Percentiles rank a stretch among this genome's conserved stretches.
These are phyloP conservation scores for Xenus cinereus DNA, from an alignment of 2,113 vertebrate genomes.

Conservation along the genomic window DNA sequence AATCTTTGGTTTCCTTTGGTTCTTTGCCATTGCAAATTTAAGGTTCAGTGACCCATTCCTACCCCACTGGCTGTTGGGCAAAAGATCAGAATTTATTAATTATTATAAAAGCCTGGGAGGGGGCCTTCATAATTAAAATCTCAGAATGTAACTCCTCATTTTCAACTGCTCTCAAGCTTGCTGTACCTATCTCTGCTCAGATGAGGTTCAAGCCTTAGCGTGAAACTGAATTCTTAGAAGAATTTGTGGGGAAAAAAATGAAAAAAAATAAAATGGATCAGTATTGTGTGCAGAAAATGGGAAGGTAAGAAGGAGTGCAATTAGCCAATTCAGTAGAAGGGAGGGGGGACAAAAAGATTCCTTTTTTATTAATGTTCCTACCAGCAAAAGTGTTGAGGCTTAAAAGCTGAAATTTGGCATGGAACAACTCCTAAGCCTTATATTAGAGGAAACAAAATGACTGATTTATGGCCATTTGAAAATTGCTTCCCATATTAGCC, in stretches of 20 bases:
- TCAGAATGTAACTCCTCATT: not conserved
- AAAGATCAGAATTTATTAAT: slow-evolving; percentile 19
- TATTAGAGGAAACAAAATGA: slow-evolving; percentile 33
- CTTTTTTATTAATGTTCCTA: not conserved
- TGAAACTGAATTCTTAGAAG: not conserved
- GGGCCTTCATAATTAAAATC: not conserved
- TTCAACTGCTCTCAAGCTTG: not conserved
- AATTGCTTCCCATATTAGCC: slow-evolving; percentile 12
- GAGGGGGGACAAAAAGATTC: not conserved
- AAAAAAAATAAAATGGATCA: not conserved
- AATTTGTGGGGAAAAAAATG: not conserved
- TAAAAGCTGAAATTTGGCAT: slow-evolving; percentile 33
- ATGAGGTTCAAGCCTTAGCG: not conserved
- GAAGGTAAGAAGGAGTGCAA: not conserved
- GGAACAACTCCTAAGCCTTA: not conserved
- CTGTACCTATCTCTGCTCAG: not conserved
- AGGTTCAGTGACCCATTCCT: not conserved
- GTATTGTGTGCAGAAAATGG: not conserved
- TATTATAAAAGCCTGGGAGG: not conserved
- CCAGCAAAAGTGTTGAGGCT: not conserved
- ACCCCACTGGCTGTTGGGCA: not conserved
- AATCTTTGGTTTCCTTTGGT: not conserved
- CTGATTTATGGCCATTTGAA: slow-evolving; percentile 29
- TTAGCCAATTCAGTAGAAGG: not conserved
- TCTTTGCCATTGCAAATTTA: not conserved